These are phyloP conservation scores for Ephialtes manifestator DNA, from an alignment of 2,888 invertebrate genomes.

Conservation along the genomic window DNA sequence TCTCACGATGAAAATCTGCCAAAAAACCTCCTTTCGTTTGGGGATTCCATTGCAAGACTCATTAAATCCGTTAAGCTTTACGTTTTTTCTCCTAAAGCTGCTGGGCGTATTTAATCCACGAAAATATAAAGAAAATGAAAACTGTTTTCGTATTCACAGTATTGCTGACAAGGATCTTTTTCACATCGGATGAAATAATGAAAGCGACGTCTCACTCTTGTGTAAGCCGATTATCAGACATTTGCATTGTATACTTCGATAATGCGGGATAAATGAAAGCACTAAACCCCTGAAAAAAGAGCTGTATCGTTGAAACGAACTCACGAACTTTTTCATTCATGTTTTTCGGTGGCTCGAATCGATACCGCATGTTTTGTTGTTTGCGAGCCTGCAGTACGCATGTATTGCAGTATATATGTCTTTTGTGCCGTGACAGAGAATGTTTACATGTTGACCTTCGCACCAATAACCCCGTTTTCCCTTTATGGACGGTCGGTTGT, in stretches of 20 bases:
- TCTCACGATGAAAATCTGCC: not conserved
- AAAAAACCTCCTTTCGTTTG: conserved; percentile 24
- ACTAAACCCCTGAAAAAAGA: conserved; percentile 11
- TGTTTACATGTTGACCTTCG: not conserved
- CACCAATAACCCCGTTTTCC: not conserved
- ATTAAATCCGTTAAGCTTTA: not conserved
- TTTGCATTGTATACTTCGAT: conserved; percentile 21
- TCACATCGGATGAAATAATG: not conserved
- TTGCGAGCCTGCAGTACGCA: not conserved
- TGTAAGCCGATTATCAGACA: conserved; percentile 40
- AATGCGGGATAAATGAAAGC: conserved; percentile 33
- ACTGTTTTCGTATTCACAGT: conserved; percentile 18
- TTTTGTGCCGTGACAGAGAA: not conserved
- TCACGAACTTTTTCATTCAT: conserved; percentile 22
- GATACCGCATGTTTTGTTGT: not conserved
- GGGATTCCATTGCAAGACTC: not conserved
- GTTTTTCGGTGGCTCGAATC: conserved; percentile 4
- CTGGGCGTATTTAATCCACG: conserved; percentile 5
- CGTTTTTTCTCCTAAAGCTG: conserved; percentile 14
- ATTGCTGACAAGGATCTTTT: not conserved
- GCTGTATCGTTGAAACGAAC: not conserved
- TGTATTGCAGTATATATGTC: not conserved
- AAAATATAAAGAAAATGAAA: conserved; percentile 28
- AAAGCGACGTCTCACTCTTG: conserved; percentile 14
- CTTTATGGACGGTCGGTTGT: not conserved